Percentiles rank a stretch among this genome's conserved stretches.
Evolutionary conservation across 2,797 vertebrate species (phyloP).

Genomic region (Astyanax mexicanus): DNA sequence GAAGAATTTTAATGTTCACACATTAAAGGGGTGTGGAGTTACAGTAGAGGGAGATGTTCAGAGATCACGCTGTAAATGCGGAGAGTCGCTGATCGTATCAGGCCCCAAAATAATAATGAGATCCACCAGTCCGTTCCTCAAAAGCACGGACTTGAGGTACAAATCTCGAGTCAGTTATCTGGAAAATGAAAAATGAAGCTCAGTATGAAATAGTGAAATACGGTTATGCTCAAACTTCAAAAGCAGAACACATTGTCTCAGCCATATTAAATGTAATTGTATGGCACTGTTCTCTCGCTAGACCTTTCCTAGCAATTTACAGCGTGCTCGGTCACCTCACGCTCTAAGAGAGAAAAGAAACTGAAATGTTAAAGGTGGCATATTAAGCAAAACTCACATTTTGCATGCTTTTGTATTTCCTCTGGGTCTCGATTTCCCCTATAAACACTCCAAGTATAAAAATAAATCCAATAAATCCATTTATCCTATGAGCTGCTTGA

Average conservation of each 20-base stretch:
- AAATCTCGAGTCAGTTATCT: not conserved
- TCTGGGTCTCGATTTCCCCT: no score
- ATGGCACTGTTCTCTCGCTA: not conserved
- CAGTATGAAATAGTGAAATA: conserved; percentile 6
- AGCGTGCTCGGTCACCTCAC: not conserved
- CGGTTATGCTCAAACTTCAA: not conserved
- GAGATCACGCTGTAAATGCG: not conserved
- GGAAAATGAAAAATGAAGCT: not conserved
- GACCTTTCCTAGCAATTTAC: not conserved
- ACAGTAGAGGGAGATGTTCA: not conserved
- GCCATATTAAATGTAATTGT: no score
- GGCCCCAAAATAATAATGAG: not conserved
- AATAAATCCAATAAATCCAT: no score
- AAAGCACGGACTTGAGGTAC: not conserved
- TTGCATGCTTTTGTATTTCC: no score
- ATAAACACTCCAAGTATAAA: no score
- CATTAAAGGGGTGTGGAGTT: conserved; percentile 40
- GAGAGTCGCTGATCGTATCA: conserved; percentile 19
- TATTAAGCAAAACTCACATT: no score
- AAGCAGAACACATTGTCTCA: no score
- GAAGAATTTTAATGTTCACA: conserved; percentile 56
- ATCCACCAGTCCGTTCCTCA: not conserved
- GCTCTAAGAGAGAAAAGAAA: no score
- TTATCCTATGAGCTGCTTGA: no score
- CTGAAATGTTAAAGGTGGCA: no score